Base-by-base conservation (phyloP, 2,113 vertebrate species). In the Leucoraja erinaceus region DNA sequence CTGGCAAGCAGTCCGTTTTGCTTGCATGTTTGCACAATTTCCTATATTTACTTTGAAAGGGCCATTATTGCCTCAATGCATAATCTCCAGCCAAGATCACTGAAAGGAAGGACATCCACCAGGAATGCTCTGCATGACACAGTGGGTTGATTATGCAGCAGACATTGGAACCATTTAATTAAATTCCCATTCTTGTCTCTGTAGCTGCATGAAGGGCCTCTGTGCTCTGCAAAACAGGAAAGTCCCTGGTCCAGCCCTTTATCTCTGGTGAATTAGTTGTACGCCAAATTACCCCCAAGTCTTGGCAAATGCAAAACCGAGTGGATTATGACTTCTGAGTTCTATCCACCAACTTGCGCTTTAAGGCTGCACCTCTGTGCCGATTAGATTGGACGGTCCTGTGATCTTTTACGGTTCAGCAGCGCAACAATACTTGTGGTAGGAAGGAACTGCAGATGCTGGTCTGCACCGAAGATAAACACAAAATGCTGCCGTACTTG, bases 51-150 rank as follows among this genome's bases (percentile, higher is more conserved):
- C 83, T 86, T 88, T 66, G 28, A 31, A 63, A 88, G 83, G n/a
- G 59, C 28, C 59, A 88, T 61, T 88, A 88, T 88, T 88, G 83
- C 59, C 83, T 88, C 59, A 88, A 61, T 88, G 83, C 28, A 88
- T 63, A 33, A 88, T 63, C 83, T 63, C 31, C 59, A 63, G 83
- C 83, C 81, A 88, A 31, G 59, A 88, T 31, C 59, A 88, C 59
- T 88, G n/a, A 88, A 66, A 88, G 59, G 5, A 88, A 88, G 59
- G 83, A 88, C 59, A 31, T 33, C 10, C 75, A 33, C 75, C n/a
- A 77, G 75, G 31, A 77, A 77, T 5, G 4, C 4, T 33, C 9
- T 84, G 81, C 31, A 63, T 66, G n/a, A n/a, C 28, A 88, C n/a
- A 88, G 61, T 88, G 18, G 59, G 56, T 31, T 88, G 59, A 31